Evolutionary conservation across 1,140 invertebrate species (phyloP), one percentile per base, ranked within the genome.

Genomic region (Diachasma alloeum): DNA sequence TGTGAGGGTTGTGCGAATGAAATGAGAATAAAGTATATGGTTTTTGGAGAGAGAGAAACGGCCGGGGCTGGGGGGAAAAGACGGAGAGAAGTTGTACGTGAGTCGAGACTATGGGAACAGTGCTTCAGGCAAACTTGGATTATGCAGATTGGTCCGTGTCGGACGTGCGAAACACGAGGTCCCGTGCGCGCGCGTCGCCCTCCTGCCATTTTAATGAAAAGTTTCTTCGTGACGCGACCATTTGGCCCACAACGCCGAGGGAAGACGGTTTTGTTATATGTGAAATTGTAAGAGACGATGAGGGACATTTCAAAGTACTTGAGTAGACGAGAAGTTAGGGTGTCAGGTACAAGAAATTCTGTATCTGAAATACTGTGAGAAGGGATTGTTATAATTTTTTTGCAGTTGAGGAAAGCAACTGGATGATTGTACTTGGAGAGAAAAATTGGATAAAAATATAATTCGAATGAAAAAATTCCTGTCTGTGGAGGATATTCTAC

Each of bases 131-230:
- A 73, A 78, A 75, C 77, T 75, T 76, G 70, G 71, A 78, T 78
- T 78, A 78, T 78, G 77, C 77, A 78, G 77, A 78, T 75, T 78
- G 74, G 73, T 26, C 77, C 67, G 46, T 75, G 74, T 78, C 70
- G 63, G 77, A 78, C 74, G 77, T 74, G 77, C 69, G 74, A 75
- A 78, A 75, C 75, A 76, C 72, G 77, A 78, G 46, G 68, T 75
- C 42, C 44, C 24, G 53, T 46, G 75, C 69, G 76, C 22, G 67
- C 67, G 75, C 39, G 63, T 78, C 36, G 72, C 19, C 72, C 53
- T 75, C 36, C 24, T 78, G 77, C 69, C 77, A 78, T 75, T 76
- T 70, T 71, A 78, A 78, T 78, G 77, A 78, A 78, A 78, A 78
- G 73, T 75, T 53, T 73, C 59, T 46, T 68, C 44, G 39, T 73